A percentile compares a stretch with the other conserved stretches of the same genome.
phyloP scores from a whole-genome alignment of 2,113 vertebrate genomes.

The Cottus gobio region DNA sequence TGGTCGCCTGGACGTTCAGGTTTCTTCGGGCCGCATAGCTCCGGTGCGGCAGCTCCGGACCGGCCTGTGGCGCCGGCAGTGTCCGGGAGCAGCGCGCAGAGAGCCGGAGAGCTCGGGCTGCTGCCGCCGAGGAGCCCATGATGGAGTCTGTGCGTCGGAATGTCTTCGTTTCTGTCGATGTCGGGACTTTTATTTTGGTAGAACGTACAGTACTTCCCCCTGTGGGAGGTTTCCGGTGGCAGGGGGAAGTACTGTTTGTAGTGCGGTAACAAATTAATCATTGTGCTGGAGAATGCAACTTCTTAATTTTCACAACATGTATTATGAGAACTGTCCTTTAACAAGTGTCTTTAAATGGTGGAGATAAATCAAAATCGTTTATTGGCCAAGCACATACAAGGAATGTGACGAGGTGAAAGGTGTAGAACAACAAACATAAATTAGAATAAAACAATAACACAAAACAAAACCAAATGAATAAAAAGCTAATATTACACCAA shows the following conservation, averaged over 20 bases:
- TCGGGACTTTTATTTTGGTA: background rate
- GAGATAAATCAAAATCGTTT: background rate
- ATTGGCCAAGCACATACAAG: too few relatives aligned
- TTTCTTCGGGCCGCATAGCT: background rate
- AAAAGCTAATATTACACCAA: background rate
- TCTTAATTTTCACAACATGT: background rate
- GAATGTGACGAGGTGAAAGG: too few relatives aligned
- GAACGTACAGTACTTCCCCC: too few relatives aligned
- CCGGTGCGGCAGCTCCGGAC: background rate
- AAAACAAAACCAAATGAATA: too few relatives aligned
- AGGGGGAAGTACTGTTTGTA: too few relatives aligned
- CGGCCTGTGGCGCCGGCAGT: rapidly evolving
- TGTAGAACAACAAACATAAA: too few relatives aligned
- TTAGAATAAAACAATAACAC: too few relatives aligned
- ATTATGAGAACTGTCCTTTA: background rate
- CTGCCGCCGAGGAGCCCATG: slow-evolving; percentile 22
- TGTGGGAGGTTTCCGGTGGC: background rate
- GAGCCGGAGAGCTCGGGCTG: background rate
- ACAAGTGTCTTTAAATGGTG: background rate
- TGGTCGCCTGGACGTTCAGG: slow-evolving; percentile 44
- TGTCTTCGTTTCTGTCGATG: background rate
- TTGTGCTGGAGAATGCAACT: too few relatives aligned
- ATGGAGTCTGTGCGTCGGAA: background rate
- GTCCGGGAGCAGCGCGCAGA: background rate
- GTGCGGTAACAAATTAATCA: too few relatives aligned